Conservation (phyloP, 1,140 invertebrate genomes). For the Piezodorus guildinii region DNA sequence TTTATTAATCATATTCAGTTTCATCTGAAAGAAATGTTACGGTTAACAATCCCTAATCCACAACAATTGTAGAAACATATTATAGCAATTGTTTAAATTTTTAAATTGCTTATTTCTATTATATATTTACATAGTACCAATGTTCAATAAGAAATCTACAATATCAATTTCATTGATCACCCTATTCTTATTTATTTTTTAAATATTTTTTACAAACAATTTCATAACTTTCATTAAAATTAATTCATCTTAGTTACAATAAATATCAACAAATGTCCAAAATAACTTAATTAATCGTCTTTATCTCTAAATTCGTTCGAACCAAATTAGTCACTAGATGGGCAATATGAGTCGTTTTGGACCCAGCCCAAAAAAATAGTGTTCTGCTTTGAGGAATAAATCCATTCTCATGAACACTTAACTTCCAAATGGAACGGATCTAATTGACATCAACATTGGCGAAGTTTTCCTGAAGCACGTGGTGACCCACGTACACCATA, state of each 20-base stretch:
- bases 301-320: conserved; percentile 15
- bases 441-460: conserved; percentile 14
- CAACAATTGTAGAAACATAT: neutral
- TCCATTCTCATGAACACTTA: conserved; percentile 10
- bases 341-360: neutral
- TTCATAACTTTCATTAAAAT: too few relatives aligned
- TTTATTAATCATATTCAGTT: neutral
- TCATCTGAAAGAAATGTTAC: neutral
- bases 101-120: neutral
- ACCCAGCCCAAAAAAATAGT: neutral
- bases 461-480: neutral
- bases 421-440: conserved; percentile 4
- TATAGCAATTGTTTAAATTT: conserved; percentile 9
- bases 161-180: conserved; percentile 4
- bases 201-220: too few relatives aligned
- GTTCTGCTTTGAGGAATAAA: neutral
- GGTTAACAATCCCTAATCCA: conserved; percentile 6
- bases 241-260: conserved; percentile 4
- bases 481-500: conserved; percentile 5
- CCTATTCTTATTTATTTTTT: conserved; percentile 5
- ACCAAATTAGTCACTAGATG: conserved; percentile 11
- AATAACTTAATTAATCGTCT: conserved; percentile 13
- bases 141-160: neutral
- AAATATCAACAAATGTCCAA: conserved; percentile 13
- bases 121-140: neutral